Evolutionary conservation across 2,888 invertebrate genomes (phyloP), one percentile per base, ranked within the genome.

Genomic region (Encarsia formosa): DNA sequence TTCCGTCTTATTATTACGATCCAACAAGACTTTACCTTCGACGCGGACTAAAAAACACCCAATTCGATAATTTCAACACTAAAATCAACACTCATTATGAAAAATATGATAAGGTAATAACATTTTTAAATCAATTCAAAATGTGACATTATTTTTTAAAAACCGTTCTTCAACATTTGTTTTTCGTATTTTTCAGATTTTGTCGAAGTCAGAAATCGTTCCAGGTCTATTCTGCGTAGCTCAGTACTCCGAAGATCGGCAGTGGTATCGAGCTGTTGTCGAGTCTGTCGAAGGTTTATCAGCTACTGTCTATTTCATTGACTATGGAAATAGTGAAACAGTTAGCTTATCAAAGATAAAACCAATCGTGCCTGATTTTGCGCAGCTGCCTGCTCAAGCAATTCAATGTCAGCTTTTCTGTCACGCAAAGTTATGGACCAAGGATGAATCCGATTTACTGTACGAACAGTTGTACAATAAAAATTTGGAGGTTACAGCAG

Each of bases 301-400:
- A n/a, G 79, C 77, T 9, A 78, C 71, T 34, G 79, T 86, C 0
- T 77, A 79, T 11, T 89, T 81, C 64, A 65, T 84, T 0, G 89
- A 89, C 69, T 89, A 88, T 59, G 89, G 88, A 39, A 87, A 88
- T 69, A 71, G 74, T 0, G 88, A 88, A 70, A 70, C 69, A 4
- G 68, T 88, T 0, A 59, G 75, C 1, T 76, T 69, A 54, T 75
- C 66, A 9, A 75, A 78, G 15, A 63, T 84, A 1, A 82, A 77
- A 58, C 68, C 59, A 16, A 62, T 63, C 6, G 61, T 64, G n/a
- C 54, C 62, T 3, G 65, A 69, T 39, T 66, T 70, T 37, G 53
- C 66, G 3, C 60, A 64, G 22, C 54, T 73, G 2, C 71, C 75
- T 1, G 63, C 64, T n/a, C 75, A 75, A 58, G 72, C 73, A 2